Evolutionary conservation across 2,888 invertebrate species (phyloP).

Genomic region (Erpobdella octoculata): DNA sequence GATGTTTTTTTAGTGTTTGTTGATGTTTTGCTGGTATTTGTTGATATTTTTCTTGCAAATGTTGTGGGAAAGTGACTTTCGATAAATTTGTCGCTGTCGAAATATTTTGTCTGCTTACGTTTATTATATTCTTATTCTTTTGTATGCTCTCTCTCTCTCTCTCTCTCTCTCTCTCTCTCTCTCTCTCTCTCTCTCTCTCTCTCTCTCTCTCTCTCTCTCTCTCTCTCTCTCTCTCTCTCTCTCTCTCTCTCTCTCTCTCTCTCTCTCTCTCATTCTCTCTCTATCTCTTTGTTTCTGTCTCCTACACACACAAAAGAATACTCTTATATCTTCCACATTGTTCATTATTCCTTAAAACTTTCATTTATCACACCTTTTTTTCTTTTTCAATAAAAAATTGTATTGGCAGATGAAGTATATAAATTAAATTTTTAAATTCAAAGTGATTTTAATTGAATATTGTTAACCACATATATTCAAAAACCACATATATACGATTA

Average conservation of each 20-base stretch:
- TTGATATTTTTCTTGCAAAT: background rate
- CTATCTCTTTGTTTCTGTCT: background rate
- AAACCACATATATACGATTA: no score
- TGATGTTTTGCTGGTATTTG: no score
- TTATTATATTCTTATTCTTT: background rate
- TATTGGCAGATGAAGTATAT: background rate
- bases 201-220: background rate
- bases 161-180: background rate
- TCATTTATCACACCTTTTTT: no score
- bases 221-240: slow-evolving; percentile 5
- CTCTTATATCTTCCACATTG: no score
- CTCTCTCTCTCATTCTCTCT: slow-evolving; percentile 2
- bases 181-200: no score
- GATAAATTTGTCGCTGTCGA: background rate
- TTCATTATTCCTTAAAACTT: slow-evolving; percentile 5
- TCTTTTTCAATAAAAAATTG: background rate
- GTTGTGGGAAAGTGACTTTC: background rate
- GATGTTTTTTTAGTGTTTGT: no score
- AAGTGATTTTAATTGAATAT: no score
- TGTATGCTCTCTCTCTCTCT: background rate
- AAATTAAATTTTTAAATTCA: no score
- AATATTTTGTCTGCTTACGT: background rate
- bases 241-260: background rate
- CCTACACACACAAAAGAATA: no score
- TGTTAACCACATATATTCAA: no score